Evolutionary conservation across 2,888 invertebrate genomes (phyloP).

Genomic region (Podabrus alpinus): DNA sequence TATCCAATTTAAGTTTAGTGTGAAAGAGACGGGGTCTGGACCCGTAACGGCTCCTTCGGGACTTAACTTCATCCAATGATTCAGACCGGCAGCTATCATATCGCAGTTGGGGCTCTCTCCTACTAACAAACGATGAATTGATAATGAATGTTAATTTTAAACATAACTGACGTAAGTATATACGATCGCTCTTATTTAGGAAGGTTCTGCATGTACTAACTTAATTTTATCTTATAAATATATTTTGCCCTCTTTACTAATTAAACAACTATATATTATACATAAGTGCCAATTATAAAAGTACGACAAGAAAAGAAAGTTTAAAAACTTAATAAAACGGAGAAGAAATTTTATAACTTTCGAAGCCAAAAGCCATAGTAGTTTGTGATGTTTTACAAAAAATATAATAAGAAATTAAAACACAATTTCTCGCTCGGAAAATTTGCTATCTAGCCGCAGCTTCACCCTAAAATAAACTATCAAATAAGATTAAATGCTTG

Average conservation of each 20-base stretch:
- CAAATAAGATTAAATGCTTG: neutral
- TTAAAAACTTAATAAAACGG: too few relatives aligned
- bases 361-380: neutral
- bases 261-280: neutral
- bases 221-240: slow-evolving; percentile 3
- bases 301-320: neutral
- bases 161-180: slow-evolving; percentile 46
- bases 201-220: slow-evolving; percentile 18
- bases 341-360: neutral
- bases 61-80: slow-evolving; percentile 55
- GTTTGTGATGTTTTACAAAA: too few relatives aligned
- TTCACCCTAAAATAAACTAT: neutral
- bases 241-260: neutral
- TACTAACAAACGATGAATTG: slow-evolving; percentile 46
- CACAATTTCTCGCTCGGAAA: too few relatives aligned
- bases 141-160: slow-evolving; percentile 52
- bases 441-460: too few relatives aligned
- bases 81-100: slow-evolving; percentile 53
- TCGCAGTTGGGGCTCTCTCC: slow-evolving; percentile 41
- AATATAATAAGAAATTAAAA: too few relatives aligned
- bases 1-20: slow-evolving; percentile 57
- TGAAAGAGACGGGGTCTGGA: slow-evolving; percentile 54
- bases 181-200: slow-evolving; percentile 46
- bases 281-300: neutral
- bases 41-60: slow-evolving; percentile 54